Percentiles rank a stretch among this genome's conserved stretches.
Conservation (phyloP, 2,113 vertebrate species). For the Gadus macrocephalus region DNA sequence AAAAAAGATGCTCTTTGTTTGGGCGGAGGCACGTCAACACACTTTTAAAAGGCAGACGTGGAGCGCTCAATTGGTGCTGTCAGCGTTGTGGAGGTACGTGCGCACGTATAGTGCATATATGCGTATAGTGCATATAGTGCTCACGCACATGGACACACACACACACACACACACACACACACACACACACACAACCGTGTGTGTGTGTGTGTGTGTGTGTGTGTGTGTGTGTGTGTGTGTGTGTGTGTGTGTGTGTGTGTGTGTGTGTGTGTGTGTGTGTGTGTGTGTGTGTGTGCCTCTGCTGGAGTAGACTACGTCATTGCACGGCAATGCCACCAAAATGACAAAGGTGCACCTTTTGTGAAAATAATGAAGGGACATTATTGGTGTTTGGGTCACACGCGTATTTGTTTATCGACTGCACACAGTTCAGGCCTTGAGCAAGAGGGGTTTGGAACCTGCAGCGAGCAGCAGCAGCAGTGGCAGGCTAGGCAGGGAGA, state of each 20-base stretch:
- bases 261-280: too few relatives aligned
- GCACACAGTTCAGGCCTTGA: not conserved
- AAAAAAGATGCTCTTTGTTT: constrained; percentile 50
- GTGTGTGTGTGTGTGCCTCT: constrained; percentile 3
- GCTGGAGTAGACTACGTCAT: constrained; percentile 53
- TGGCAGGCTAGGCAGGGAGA: constrained; percentile 25
- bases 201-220: not conserved
- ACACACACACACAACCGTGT: constrained; percentile 2
- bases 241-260: too few relatives aligned
- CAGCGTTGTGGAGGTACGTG: constrained; percentile 31
- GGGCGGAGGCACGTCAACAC: constrained; percentile 52
- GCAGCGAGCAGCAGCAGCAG: constrained; percentile 11
- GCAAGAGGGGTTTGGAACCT: not conserved
- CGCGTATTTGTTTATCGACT: constrained; percentile 6
- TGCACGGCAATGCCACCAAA: constrained; percentile 51
- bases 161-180: not conserved
- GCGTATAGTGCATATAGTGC: not conserved
- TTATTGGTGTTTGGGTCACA: not conserved
- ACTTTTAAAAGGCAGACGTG: constrained; percentile 37
- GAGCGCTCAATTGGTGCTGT: constrained; percentile 45
- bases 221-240: too few relatives aligned
- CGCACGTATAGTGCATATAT: too few relatives aligned
- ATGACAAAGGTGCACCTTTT: constrained; percentile 22
- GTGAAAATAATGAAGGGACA: constrained; percentile 10
- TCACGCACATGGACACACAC: constrained; percentile 9